These are phyloP conservation scores for Zoanthus gigantus DNA, from an alignment of 92 coral and sea anemone genomes.

Conservation along the genomic window DNA sequence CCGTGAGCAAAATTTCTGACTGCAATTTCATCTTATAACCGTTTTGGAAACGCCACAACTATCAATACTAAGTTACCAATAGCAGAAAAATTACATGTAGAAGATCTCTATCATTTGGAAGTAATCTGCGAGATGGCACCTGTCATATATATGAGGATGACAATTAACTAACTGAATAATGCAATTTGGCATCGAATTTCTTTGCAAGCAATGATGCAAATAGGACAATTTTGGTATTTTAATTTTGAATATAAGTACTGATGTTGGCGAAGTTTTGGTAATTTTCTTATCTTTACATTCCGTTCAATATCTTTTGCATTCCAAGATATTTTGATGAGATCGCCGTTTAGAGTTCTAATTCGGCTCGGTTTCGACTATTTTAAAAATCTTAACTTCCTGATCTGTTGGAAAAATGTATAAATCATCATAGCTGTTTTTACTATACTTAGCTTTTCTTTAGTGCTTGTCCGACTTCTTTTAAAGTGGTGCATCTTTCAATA, in stretches of 20 bases:
- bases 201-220: background rate
- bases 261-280: background rate
- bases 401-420: background rate
- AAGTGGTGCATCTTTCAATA: slow-evolving; percentile 1
- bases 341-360: background rate
- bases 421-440: background rate
- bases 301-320: background rate
- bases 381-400: background rate
- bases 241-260: background rate
- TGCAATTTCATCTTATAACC: background rate
- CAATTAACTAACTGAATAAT: background rate
- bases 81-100: background rate
- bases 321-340: background rate
- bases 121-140: background rate
- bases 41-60: background rate
- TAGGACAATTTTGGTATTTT: background rate
- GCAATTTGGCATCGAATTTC: no score
- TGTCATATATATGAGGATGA: background rate
- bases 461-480: background rate
- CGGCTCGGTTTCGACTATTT: background rate
- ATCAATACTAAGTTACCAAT: background rate
- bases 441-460: slow-evolving; percentile 1
- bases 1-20: background rate
- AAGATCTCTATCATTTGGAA: background rate
- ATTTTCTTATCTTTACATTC: background rate